Evolutionary conservation across 2,797 vertebrate genomes (phyloP), one percentile per base, ranked within the genome.

Genomic region (Xenopus petersii): DNA sequence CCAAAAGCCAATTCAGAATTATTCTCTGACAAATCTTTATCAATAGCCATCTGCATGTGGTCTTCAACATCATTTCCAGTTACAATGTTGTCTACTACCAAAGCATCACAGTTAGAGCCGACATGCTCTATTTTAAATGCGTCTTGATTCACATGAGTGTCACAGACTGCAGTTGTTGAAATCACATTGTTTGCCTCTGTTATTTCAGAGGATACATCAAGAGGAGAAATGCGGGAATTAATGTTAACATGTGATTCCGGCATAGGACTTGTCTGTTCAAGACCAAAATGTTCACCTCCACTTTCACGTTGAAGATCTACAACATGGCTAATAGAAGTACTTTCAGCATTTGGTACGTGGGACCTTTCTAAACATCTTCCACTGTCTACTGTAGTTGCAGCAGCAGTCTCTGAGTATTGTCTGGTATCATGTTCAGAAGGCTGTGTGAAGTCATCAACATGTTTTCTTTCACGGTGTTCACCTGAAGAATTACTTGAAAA

Each of bases 41-140:
- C 84, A 46, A 81, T 81, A 61, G 83, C 82, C 59, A 82, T 74
- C 0, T 73, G 26, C 47, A 4, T 54, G 64, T 13, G 12, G 3
- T 73, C 71, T 24, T 51, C 81, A 73, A 7, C 55, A 5, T 71
- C 72, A 67, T 3, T 2, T 70, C 78, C 46, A 77, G 67, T 79
- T 13, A 67, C 67, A 10, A 16, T 13, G 73, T 77, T 71, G 46
- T 62, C 71, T 16, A 10, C 47, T 78, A 81, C 79, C 11, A 0
- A 10, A 56, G 71, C 30, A 36, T 24, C 4, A 47, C 2, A 3
- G 8, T 10, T 60, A 46, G 42, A 70, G 15, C 33, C 54, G 0
- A 0, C 11, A 12, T 10, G 58, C 68, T 82, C 80, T 65, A 75
- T 66, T 77, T 70, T 65, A 78, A 1, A 48, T 66, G 54, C 0